phyloP scores from a whole-genome alignment of 2,888 invertebrate genomes.

The Sinelater perroti region DNA sequence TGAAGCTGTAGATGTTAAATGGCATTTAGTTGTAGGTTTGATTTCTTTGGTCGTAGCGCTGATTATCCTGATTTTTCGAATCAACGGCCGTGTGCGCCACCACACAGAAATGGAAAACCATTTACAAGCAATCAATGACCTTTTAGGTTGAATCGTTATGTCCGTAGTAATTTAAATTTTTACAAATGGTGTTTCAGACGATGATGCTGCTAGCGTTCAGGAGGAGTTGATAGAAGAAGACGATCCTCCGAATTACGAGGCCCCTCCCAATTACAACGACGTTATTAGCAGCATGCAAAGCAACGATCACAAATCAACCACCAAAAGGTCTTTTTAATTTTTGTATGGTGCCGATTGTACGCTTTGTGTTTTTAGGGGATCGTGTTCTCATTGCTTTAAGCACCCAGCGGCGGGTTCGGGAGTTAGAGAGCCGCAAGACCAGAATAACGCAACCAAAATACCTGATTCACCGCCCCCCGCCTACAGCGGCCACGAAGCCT shows the following conservation, averaged over 20 bases:
- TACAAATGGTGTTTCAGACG: conserved; percentile 46
- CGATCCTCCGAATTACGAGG: conserved; percentile 74
- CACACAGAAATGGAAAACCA: conserved; percentile 72
- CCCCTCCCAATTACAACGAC: conserved; percentile 77
- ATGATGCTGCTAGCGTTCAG: conserved; percentile 54
- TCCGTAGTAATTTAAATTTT: neutral
- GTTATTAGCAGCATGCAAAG: no score
- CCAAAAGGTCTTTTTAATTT: neutral
- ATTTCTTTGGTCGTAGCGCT: conserved; percentile 70
- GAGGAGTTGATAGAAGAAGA: conserved; percentile 65
- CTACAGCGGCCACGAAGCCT: no score
- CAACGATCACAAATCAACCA: neutral
- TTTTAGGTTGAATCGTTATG: conserved; percentile 61
- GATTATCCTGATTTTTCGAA: conserved; percentile 70
- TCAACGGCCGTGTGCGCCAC: conserved; percentile 69
- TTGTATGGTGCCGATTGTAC: neutral
- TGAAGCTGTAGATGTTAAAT: no score
- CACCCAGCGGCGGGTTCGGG: neutral
- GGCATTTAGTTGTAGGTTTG: conserved; percentile 61
- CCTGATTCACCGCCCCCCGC: conserved; percentile 21
- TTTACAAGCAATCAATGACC: conserved; percentile 73
- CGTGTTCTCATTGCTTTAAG: conserved; percentile 6
- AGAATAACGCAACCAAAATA: no score
- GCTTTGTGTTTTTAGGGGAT: neutral
- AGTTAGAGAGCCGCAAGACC: no score